Evolutionary conservation across 35 echinoderm and acorn worm species (phyloP), one percentile per base, ranked within the genome.

Genomic region (Ophiothrix spiculata): DNA sequence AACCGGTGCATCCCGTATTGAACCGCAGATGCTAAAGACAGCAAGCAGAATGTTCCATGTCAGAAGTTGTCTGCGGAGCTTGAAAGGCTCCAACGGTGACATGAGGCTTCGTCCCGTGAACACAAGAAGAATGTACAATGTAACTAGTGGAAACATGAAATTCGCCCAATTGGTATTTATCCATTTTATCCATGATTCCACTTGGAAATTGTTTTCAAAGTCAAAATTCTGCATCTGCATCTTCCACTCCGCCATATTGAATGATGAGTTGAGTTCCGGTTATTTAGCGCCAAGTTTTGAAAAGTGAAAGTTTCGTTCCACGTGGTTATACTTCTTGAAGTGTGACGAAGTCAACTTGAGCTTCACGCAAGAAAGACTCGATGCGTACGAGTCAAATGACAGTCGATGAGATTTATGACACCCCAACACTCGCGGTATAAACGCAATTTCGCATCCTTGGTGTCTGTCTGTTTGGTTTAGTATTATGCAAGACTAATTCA

Each of bases 31-130:
- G 75, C 94, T 97, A 80, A 97, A 97, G 1, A 90, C 56, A 32
- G 87, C 84, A 11, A 97, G 84, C 28, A 92, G 79, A 21, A 97
- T 34, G 80, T 97, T 97, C 94, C 94, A 97, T 14, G 86, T 56
- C 21, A 97, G 35, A 13, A 97, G 86, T 60, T 90, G 85, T 35
- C 56, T 76, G 0, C 91, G 87, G 11, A 91, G 84, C 23, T 93
- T 89, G 39, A 86, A 86, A 0, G 87, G 69, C 0, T 37, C 54
- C 4, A 87, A 91, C 37, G 77, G 41, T 42, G 90, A 81, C 94
- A 97, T 97, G 45, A 77, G 90, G 64, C 81, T 78, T 10, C 77
- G 78, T 36, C 78, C 42, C 35, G 74, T 69, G 42, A 79, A 93
- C 17, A 97, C 75, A 4, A 88, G 46, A 4, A 92, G 45, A 33